These are phyloP conservation scores for Tryphoninae sp. DNA, from an alignment of 2,888 invertebrate species.

Conservation along the genomic window DNA sequence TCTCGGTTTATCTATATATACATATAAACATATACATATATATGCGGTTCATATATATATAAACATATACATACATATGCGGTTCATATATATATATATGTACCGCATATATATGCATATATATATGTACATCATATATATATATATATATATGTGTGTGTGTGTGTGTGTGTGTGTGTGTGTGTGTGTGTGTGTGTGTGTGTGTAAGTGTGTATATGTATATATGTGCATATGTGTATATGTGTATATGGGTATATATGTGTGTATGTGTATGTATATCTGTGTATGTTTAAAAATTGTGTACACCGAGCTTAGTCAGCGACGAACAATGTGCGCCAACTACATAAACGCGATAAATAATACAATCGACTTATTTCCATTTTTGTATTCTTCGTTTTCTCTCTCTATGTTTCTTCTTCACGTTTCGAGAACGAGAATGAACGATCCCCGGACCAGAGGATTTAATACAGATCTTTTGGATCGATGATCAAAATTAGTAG, in stretches of 20 bases:
- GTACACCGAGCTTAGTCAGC: slow-evolving; percentile 38
- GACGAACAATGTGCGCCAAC: slow-evolving; percentile 8
- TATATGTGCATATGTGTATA: not conserved
- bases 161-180: not conserved
- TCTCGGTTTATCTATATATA: too few relatives aligned
- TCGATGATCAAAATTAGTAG: too few relatives aligned
- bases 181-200: not conserved
- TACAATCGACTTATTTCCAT: not conserved
- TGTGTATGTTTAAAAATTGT: not conserved
- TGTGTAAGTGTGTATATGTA: not conserved
- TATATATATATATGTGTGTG: too few relatives aligned
- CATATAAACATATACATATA: too few relatives aligned
- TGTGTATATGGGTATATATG: too few relatives aligned
- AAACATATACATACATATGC: not conserved
- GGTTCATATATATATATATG: not conserved
- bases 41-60: too few relatives aligned
- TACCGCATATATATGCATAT: too few relatives aligned
- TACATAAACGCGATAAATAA: slow-evolving; percentile 1
- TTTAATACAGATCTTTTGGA: too few relatives aligned
- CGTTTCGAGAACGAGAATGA: not conserved
- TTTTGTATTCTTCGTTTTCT: not conserved
- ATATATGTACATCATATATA: too few relatives aligned
- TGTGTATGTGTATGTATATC: not conserved
- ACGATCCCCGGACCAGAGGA: not conserved
- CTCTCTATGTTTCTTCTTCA: not conserved